Evolutionary conservation across 2,888 invertebrate species (phyloP).

Genomic region (Xestia xanthographa): DNA sequence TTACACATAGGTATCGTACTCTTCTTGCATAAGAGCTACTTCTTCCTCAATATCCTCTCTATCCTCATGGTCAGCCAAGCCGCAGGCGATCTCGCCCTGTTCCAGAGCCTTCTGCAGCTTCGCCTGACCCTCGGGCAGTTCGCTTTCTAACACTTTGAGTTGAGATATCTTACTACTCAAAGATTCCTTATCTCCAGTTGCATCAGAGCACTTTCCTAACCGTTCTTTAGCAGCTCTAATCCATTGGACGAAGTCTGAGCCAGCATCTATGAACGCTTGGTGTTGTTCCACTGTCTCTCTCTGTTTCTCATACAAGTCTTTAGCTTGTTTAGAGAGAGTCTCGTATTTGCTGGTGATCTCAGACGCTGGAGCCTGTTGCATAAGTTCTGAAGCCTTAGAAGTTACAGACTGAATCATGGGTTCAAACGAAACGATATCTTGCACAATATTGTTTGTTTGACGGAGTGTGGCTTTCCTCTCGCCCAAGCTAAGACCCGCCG

Average conservation of each 20-base stretch:
- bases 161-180: slow-evolving; percentile 96
- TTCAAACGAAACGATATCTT: slow-evolving; percentile 98
- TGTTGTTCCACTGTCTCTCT: slow-evolving; percentile 97
- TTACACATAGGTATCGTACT: slow-evolving; percentile 96
- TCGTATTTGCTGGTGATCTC: slow-evolving; percentile 98
- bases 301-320: slow-evolving; percentile 96
- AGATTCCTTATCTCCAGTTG: slow-evolving; percentile 97
- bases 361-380: slow-evolving; percentile 97
- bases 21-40: slow-evolving; percentile 96
- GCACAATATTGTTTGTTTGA: slow-evolving; percentile 98
- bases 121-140: slow-evolving; percentile 95
- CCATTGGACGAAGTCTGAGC: slow-evolving; percentile 98
- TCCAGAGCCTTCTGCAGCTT: slow-evolving; percentile 96
- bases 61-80: slow-evolving; percentile 95
- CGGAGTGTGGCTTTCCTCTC: slow-evolving; percentile 97
- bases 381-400: slow-evolving; percentile 97
- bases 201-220: slow-evolving; percentile 97
- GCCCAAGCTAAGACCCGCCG: slow-evolving; percentile 94
- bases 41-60: slow-evolving; percentile 98
- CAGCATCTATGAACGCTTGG: slow-evolving; percentile 97
- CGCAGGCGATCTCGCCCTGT: slow-evolving; percentile 96
- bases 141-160: slow-evolving; percentile 95
- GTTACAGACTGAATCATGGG: slow-evolving; percentile 99
- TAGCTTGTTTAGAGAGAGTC: slow-evolving; percentile 96
- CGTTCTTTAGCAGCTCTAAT: slow-evolving; percentile 97